These are phyloP conservation scores for Eilema sororculum DNA, from an alignment of 2,888 invertebrate species.

Conservation along the genomic window DNA sequence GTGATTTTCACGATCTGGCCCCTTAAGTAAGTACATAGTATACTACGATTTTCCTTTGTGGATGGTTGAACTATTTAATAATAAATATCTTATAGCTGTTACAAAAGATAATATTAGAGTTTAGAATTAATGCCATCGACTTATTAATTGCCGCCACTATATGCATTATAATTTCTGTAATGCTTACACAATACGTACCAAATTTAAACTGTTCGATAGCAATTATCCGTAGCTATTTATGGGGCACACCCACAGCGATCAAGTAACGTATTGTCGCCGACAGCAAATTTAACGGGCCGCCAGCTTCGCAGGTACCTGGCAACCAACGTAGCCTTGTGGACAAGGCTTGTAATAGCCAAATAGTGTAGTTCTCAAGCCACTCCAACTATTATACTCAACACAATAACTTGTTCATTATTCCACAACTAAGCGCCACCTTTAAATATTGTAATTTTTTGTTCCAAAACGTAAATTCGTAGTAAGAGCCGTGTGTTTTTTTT, in stretches of 20 bases:
- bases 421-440: constrained; percentile 79
- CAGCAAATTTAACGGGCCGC: constrained; percentile 56
- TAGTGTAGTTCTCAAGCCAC: constrained; percentile 62
- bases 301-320: constrained; percentile 12
- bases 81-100: too few species aligned
- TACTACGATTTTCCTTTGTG: too few species aligned
- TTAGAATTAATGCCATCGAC: neutral
- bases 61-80: too few species aligned
- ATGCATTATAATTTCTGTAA: neutral
- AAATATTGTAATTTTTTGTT: constrained; percentile 69
- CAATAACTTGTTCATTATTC: constrained; percentile 60
- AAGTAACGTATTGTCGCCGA: constrained; percentile 54
- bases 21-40: too few species aligned
- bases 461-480: constrained; percentile 76
- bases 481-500: constrained; percentile 65
- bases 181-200: constrained; percentile 31
- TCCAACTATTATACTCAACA: constrained; percentile 62
- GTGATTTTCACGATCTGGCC: too few species aligned
- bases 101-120: too few species aligned
- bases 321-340: constrained; percentile 12
- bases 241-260: constrained; percentile 61
- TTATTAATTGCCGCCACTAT: neutral
- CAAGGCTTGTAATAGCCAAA: constrained; percentile 52
- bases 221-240: constrained; percentile 56
- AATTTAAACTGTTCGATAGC: constrained; percentile 45